These are phyloP conservation scores for Diplodus sargus DNA, from an alignment of 2,797 vertebrate genomes.

Conservation along the genomic window DNA sequence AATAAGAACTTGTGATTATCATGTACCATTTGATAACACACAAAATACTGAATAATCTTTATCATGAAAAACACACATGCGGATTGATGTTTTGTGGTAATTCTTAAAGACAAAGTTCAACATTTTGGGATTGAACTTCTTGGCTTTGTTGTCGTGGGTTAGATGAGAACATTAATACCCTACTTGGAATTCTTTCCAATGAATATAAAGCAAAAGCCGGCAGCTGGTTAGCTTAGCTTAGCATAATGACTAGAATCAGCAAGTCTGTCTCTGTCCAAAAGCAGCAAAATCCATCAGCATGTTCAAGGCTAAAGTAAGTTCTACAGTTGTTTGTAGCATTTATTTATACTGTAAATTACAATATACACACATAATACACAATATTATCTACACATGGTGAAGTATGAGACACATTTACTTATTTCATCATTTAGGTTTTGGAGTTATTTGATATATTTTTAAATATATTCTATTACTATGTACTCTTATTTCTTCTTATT, in stretches of 20 bases:
- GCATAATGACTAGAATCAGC: neutral
- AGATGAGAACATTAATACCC: neutral
- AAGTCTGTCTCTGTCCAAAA: neutral
- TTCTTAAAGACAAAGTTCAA: neutral
- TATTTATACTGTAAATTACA: too few species aligned
- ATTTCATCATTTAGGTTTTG: too few species aligned
- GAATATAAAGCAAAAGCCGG: neutral
- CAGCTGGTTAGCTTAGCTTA: neutral
- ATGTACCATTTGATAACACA: neutral
- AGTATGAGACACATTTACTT: too few species aligned
- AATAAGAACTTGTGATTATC: neutral
- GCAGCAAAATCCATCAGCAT: neutral
- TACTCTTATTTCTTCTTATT: too few species aligned
- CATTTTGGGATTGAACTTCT: neutral
- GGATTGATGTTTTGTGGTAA: too few species aligned
- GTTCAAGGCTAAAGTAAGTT: too few species aligned
- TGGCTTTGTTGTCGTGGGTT: neutral
- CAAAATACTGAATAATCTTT: neutral
- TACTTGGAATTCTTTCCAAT: neutral
- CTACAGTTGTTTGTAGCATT: too few species aligned
- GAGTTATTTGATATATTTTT: too few species aligned
- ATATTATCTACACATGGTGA: too few species aligned
- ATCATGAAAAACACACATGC: too few species aligned
- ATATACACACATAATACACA: too few species aligned
- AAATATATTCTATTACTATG: too few species aligned